phyloP scores from a whole-genome alignment of 2,113 vertebrate species.

The Saguinus midas region DNA sequence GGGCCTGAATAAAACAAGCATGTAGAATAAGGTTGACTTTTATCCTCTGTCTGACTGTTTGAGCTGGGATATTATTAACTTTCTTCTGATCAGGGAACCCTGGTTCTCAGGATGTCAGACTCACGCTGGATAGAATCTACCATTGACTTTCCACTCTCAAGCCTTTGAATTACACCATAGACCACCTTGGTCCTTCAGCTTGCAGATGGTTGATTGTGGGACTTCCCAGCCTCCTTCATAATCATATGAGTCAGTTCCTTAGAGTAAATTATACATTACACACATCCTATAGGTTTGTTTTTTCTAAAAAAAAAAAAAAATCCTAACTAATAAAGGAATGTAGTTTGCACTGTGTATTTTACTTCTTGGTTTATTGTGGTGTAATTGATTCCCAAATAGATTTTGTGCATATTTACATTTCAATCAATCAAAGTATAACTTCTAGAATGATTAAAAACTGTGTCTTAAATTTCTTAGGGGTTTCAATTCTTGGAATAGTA shows the following conservation, averaged over 20 bases:
- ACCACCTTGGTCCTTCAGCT: not conserved
- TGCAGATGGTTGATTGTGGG: not conserved
- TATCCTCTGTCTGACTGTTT: not conserved
- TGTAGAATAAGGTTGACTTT: not conserved
- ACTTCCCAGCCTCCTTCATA: not conserved
- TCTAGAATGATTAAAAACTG: not conserved
- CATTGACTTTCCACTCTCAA: not conserved
- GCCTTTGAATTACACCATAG: not conserved
- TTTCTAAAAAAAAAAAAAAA: not conserved
- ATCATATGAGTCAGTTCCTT: not conserved
- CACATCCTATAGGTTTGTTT: not conserved
- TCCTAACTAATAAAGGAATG: not conserved
- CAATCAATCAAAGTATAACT: not conserved
- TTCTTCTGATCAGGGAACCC: not conserved
- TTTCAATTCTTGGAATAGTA: not conserved
- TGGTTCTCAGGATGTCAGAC: not conserved
- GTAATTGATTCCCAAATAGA: not conserved
- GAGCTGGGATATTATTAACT: not conserved
- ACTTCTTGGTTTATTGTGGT: not conserved
- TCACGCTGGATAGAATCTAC: not conserved
- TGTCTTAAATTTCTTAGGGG: not conserved
- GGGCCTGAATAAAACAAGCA: not conserved
- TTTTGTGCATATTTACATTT: conserved; percentile 28
- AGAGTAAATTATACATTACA: not conserved
- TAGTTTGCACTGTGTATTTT: not conserved